Percentiles rank a stretch among this genome's conserved stretches.
phyloP scores from a whole-genome alignment of 2,797 vertebrate species.

The Bryconaethiops microstoma region DNA sequence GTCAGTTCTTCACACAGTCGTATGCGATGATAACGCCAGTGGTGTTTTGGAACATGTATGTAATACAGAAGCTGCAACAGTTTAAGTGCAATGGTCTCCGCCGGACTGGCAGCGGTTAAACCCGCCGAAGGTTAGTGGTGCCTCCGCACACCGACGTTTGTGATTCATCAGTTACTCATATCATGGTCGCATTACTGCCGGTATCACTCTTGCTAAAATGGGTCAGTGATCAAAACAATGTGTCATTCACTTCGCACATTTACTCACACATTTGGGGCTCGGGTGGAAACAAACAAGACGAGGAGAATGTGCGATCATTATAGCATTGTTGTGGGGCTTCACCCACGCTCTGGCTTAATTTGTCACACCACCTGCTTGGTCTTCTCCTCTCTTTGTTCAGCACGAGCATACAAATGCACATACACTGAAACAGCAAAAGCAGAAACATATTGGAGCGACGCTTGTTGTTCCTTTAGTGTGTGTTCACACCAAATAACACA shows the following conservation, averaged over 20 bases:
- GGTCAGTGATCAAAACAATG: conserved; percentile 35
- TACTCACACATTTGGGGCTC: conserved; percentile 1
- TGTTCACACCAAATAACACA: conserved; percentile 1
- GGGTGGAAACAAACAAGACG: not conserved
- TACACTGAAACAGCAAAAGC: not conserved
- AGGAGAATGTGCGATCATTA: not conserved
- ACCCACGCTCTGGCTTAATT: conserved; percentile 35
- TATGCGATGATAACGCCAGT: no score
- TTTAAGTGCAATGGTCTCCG: not conserved
- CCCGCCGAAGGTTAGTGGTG: not conserved
- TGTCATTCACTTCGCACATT: not conserved
- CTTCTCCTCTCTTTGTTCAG: conserved; percentile 7
- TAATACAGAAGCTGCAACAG: not conserved
- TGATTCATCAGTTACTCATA: conserved; percentile 25
- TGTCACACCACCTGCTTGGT: conserved; percentile 41
- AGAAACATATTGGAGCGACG: not conserved
- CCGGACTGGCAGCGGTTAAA: not conserved
- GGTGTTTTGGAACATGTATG: no score
- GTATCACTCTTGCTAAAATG: conserved; percentile 11
- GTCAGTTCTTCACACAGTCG: no score
- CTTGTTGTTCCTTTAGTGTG: not conserved
- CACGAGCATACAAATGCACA: not conserved
- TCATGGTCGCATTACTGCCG: not conserved
- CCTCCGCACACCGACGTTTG: not conserved
- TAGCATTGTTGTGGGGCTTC: conserved; percentile 22